phyloP scores from a whole-genome alignment of 2,888 invertebrate genomes.

The Netelia fuscicornis region DNA sequence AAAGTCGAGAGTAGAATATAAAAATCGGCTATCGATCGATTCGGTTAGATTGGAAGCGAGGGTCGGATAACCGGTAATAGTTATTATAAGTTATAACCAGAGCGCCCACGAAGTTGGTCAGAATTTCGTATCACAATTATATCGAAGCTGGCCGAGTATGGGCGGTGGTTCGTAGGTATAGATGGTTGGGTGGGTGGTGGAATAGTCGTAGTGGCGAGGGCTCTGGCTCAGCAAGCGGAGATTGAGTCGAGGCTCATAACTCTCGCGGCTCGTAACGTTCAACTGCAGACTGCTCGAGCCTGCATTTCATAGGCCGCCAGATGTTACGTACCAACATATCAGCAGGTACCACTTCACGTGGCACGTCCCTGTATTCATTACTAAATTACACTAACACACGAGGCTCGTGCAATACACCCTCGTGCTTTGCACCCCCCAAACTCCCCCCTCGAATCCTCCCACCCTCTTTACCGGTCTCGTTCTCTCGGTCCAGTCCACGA shows the following conservation, averaged over 20 bases:
- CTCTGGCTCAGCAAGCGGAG: conserved; percentile 70
- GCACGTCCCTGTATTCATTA: conserved; percentile 78
- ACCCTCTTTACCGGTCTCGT: neutral
- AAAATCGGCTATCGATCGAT: neutral
- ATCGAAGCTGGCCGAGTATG: conserved; percentile 63
- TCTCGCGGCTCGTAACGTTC: conserved; percentile 80
- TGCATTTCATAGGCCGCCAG: conserved; percentile 82
- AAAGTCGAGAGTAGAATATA: neutral
- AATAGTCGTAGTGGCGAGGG: conserved; percentile 15
- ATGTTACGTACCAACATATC: conserved; percentile 80
- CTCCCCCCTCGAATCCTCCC: neutral
- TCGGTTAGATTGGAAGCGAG: neutral
- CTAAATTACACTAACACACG: conserved; percentile 74
- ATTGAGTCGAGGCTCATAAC: conserved; percentile 81
- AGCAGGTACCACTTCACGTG: conserved; percentile 78
- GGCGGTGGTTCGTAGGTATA: neutral
- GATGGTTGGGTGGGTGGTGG: conserved; percentile 14
- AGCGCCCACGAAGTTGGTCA: conserved; percentile 54
- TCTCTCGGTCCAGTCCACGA: conserved; percentile 57
- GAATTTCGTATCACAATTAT: conserved; percentile 77
- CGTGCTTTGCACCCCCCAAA: neutral
- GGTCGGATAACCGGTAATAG: neutral
- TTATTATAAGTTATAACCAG: conserved; percentile 27
- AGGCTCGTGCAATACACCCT: neutral
- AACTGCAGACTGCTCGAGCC: conserved; percentile 79